Evolutionary conservation across 2,797 vertebrate genomes (phyloP), one percentile per base, ranked within the genome.

Genomic region (Acridotheres tristis): DNA sequence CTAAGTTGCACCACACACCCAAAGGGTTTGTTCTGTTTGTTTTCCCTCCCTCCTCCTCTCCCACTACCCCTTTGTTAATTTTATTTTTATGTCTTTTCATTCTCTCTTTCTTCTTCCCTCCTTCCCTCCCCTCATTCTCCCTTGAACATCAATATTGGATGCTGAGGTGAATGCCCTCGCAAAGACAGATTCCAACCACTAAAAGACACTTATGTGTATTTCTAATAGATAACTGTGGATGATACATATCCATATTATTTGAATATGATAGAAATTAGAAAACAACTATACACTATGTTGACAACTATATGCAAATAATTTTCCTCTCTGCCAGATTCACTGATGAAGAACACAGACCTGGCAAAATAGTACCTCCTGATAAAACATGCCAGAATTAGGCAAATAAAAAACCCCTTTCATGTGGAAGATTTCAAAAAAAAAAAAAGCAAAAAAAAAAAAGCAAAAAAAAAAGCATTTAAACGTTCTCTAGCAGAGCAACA

Each of bases 1-100:
- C 3, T 8, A 79, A 45, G 2, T 21, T 85, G 13, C 18, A 54
- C 16, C 54, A 29, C 5, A 26, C 38, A 62, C 5, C 2, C n/a
- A 78, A 67, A 71, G 0, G 5, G 3, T 55, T 58, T 48, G 1
- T 69, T 58, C 6, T 77, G 5, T 40, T 40, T 40, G 40, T 40
- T 40, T 40, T 40, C 40, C 38, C 6, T 50, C 18, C 2, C 2
- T 20, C 7, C 14, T 51, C 2, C 13, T 5, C 3, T 21, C 11
- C 1, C 11, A 15, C 11, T 13, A 4, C 7, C 1, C 1, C 7
- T 50, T 36, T 19, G 4, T 45, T 34, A 3, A 2, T 25, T 43
- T n/a, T 11, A 13, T 42, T 23, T 47, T 13, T 34, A 19, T 43
- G 22, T 32, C 12, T 51, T 88, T 47, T 43, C 16, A 19, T 3